Evolutionary conservation across 1,140 invertebrate species (phyloP).

Genomic region (Lepeophtheirus salmonis): DNA sequence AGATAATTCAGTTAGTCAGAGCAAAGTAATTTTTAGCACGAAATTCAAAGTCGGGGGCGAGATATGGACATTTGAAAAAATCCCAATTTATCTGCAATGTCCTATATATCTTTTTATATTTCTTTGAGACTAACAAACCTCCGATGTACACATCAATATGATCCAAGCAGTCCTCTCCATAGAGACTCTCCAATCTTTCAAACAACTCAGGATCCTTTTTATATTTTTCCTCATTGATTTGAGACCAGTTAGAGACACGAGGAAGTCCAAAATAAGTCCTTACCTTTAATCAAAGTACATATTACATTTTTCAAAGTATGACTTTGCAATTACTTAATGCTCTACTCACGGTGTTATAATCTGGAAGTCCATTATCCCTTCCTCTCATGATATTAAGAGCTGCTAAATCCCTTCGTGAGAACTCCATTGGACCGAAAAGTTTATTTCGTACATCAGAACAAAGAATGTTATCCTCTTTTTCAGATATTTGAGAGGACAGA

Average conservation of each 20-base stretch:
- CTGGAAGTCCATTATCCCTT: conserved; percentile 82
- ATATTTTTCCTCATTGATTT: conserved; percentile 55
- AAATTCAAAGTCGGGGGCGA: no score
- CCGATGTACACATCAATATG: conserved; percentile 93
- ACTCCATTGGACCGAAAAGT: conserved; percentile 92
- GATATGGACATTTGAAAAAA: no score
- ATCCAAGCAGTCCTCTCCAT: conserved; percentile 36
- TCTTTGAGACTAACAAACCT: conserved; percentile 31
- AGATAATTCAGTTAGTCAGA: no score
- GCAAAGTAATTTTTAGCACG: no score
- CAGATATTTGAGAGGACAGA: conserved; percentile 78
- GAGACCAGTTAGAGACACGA: conserved; percentile 28
- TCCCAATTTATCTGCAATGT: no score
- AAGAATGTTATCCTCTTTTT: conserved; percentile 75
- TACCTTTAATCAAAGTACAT: neutral
- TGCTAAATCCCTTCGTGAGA: conserved; percentile 76
- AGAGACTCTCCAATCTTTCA: conserved; percentile 2
- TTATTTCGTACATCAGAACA: conserved; percentile 91
- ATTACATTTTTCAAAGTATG: no score
- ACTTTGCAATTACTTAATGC: no score
- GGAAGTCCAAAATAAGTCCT: conserved; percentile 12
- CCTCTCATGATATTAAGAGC: conserved; percentile 94
- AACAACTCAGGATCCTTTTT: conserved; percentile 3
- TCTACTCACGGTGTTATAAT: conserved; percentile 82
- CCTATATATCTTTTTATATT: neutral